These are phyloP conservation scores for Phrixothrix hirtus DNA, from an alignment of 2,888 invertebrate genomes.

Conservation along the genomic window DNA sequence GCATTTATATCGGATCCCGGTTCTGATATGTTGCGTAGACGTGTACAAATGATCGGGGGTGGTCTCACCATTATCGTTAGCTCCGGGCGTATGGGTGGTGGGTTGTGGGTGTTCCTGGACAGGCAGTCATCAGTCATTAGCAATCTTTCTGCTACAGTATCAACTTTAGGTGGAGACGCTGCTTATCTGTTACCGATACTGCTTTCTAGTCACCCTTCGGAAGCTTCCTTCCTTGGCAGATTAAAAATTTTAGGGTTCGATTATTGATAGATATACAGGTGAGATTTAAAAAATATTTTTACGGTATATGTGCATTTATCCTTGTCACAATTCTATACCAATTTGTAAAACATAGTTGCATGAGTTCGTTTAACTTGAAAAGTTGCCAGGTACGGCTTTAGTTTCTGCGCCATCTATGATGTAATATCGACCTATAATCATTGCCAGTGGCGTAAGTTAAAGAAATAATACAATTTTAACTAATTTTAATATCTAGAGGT, in stretches of 20 bases:
- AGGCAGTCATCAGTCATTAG: slow-evolving; percentile 35
- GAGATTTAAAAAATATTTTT: too few species aligned
- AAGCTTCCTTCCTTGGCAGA: slow-evolving; percentile 3
- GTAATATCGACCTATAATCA: too few species aligned
- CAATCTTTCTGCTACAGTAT: slow-evolving; percentile 24
- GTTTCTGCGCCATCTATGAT: too few species aligned
- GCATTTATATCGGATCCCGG: slow-evolving; percentile 34
- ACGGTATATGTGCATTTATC: too few species aligned
- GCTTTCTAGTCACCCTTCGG: slow-evolving; percentile 6
- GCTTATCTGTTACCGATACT: slow-evolving; percentile 15
- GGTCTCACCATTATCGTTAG: slow-evolving; percentile 38
- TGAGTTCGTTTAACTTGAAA: too few species aligned
- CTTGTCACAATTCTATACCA: too few species aligned
- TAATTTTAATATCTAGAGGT: too few species aligned
- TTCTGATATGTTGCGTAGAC: slow-evolving; percentile 36
- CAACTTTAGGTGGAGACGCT: slow-evolving; percentile 21
- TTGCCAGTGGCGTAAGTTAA: too few species aligned
- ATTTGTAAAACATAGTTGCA: too few species aligned
- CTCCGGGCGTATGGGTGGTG: slow-evolving; percentile 24
- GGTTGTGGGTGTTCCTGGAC: slow-evolving; percentile 27
- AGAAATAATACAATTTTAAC: too few species aligned
- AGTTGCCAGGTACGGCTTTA: too few species aligned
- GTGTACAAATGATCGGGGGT: slow-evolving; percentile 40
- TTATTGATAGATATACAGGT: too few species aligned
- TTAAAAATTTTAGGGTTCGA: slow-evolving; percentile 1